Percentiles rank a stretch among this genome's conserved stretches.
Evolutionary conservation across 2,888 invertebrate genomes (phyloP).

Genomic region (Monochamus alternatus): DNA sequence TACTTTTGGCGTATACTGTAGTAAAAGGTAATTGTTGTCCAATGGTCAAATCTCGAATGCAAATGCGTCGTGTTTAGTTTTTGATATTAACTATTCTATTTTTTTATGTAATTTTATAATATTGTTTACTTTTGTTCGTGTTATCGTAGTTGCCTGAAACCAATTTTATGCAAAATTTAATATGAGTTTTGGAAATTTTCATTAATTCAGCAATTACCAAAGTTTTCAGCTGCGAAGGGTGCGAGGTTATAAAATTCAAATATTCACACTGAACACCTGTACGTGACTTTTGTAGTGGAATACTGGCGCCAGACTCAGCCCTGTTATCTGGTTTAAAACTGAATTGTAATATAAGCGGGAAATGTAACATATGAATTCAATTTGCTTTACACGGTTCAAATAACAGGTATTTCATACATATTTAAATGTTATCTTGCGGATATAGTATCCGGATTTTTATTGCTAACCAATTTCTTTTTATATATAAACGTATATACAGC

Average conservation of each 20-base stretch:
- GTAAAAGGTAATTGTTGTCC: no score
- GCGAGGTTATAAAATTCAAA: slow-evolving; percentile 20
- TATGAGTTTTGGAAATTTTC: slow-evolving; percentile 2
- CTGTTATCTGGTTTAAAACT: slow-evolving; percentile 30
- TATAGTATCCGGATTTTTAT: neutral
- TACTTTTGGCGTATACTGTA: no score
- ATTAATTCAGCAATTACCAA: slow-evolving; percentile 16
- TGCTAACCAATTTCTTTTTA: no score
- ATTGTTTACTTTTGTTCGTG: no score
- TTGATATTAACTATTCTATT: no score
- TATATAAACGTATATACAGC: no score
- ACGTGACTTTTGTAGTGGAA: slow-evolving; percentile 25
- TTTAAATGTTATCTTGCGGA: neutral
- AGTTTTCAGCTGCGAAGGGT: neutral
- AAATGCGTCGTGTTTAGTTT: no score
- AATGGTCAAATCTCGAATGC: no score
- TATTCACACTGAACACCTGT: slow-evolving; percentile 25
- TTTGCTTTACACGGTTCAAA: slow-evolving; percentile 14
- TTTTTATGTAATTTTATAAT: no score
- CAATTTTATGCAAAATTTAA: slow-evolving; percentile 6
- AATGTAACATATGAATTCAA: slow-evolving; percentile 24
- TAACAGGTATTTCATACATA: neutral
- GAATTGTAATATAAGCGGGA: slow-evolving; percentile 17
- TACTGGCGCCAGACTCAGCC: neutral
- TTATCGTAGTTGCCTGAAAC: neutral